phyloP scores from a whole-genome alignment of 2,888 invertebrate species.

The Smittia aterrima region DNA sequence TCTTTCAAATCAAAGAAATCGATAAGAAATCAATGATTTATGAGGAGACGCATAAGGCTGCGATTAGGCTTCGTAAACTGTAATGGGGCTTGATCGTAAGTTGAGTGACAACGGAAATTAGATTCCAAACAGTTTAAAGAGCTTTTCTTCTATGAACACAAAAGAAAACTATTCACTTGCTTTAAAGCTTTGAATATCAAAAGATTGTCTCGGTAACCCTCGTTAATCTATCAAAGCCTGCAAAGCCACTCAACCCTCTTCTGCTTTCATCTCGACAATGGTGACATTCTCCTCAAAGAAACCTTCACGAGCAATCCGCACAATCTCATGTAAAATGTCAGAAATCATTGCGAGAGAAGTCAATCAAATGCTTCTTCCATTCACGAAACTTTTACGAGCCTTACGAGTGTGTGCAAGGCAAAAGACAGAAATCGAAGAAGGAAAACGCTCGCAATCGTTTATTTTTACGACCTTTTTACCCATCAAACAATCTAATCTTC shows the following conservation, averaged over 20 bases:
- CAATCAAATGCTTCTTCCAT: conserved; percentile 35
- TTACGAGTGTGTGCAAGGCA: background rate
- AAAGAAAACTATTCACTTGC: no score
- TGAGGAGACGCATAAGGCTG: background rate
- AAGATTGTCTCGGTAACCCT: no score
- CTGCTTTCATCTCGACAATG: no score
- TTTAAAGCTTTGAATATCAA: no score
- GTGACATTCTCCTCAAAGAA: no score
- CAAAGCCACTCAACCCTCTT: no score
- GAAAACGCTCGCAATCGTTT: conserved; percentile 31
- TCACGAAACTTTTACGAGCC: background rate
- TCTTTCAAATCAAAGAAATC: background rate
- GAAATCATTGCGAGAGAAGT: conserved; percentile 33
- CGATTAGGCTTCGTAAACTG: background rate
- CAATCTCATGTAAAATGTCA: background rate
- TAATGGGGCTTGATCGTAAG: no score
- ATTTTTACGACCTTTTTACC: conserved; percentile 37
- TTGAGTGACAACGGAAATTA: no score
- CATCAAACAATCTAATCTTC: conserved; percentile 39
- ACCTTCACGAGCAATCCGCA: background rate
- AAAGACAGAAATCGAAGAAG: conserved; percentile 14
- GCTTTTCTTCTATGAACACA: background rate
- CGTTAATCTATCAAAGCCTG: no score
- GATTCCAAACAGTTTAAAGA: no score
- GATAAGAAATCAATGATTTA: background rate